Percentiles rank a stretch among this genome's conserved stretches.
phyloP scores from a whole-genome alignment of 2,113 vertebrate genomes.

The Chaetura pelagica region DNA sequence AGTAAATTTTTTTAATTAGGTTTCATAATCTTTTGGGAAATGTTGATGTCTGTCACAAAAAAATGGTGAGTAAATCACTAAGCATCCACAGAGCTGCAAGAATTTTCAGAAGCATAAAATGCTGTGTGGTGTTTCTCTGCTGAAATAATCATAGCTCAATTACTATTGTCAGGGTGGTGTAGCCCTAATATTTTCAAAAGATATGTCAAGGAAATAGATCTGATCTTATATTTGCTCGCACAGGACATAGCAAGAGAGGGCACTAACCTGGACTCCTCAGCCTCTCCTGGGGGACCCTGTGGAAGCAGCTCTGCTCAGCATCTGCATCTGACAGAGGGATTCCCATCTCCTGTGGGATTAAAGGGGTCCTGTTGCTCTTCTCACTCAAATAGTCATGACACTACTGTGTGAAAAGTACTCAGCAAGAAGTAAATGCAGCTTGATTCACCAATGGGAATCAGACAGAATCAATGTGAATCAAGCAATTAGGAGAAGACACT shows the following conservation, averaged over 20 bases:
- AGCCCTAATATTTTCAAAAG: not conserved
- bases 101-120: not conserved
- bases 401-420: not conserved
- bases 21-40: not conserved
- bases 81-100: not conserved
- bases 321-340: rapidly evolving
- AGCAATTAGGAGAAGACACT: not conserved
- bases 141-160: not conserved
- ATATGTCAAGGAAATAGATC: not conserved
- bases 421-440: not conserved
- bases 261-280: not conserved
- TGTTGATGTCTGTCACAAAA: not conserved
- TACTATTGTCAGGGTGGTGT: not conserved
- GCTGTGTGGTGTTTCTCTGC: not conserved
- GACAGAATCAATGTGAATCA: too few relatives aligned
- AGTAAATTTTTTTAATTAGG: not conserved
- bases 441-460: not conserved
- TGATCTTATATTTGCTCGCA: not conserved
- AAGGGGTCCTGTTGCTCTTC: not conserved
- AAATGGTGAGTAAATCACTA: not conserved
- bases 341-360: not conserved
- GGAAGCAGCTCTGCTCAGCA: rapidly evolving
- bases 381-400: not conserved
- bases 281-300: not conserved
- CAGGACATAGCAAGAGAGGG: not conserved